Evolutionary conservation across 2,888 invertebrate genomes (phyloP).

Genomic region (Dynastes hyllus): DNA sequence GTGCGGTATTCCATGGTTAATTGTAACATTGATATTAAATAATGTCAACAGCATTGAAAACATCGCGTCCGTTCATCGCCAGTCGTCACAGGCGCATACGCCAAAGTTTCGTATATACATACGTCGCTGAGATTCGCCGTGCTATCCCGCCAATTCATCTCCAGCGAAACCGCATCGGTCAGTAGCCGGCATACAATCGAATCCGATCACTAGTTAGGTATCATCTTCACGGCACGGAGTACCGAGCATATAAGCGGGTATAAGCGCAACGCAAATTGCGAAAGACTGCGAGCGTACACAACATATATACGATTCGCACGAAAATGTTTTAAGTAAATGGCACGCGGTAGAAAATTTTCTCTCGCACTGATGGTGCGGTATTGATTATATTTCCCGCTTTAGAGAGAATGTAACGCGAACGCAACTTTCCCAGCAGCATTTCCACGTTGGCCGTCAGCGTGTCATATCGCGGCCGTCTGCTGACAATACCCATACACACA

Average conservation of each 20-base stretch:
- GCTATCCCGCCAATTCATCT: slow-evolving; percentile 19
- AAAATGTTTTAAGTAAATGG: slow-evolving; percentile 48
- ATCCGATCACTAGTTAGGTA: background rate
- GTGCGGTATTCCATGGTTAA: too few species aligned
- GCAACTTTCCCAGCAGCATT: slow-evolving; percentile 57
- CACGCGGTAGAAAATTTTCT: slow-evolving; percentile 47
- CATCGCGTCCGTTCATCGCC: too few species aligned
- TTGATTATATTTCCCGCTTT: slow-evolving; percentile 51
- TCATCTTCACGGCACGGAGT: background rate
- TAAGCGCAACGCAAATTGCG: too few species aligned
- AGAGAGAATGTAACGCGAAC: slow-evolving; percentile 43
- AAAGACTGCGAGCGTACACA: background rate
- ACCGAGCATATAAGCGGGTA: background rate
- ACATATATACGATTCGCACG: slow-evolving; percentile 2
- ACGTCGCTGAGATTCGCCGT: background rate
- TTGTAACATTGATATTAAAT: too few species aligned
- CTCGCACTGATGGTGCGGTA: slow-evolving; percentile 44
- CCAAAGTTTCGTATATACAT: slow-evolving; percentile 4
- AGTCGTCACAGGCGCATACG: slow-evolving; percentile 7
- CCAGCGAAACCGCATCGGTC: background rate
- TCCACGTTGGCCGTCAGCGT: slow-evolving; percentile 57
- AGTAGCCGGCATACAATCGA: background rate
- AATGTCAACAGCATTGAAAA: too few species aligned
- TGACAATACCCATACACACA: slow-evolving; percentile 1
- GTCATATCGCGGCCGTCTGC: slow-evolving; percentile 49